phyloP scores from a whole-genome alignment of 2,113 vertebrate species.

The Rhynchopsitta pachyrhyncha region DNA sequence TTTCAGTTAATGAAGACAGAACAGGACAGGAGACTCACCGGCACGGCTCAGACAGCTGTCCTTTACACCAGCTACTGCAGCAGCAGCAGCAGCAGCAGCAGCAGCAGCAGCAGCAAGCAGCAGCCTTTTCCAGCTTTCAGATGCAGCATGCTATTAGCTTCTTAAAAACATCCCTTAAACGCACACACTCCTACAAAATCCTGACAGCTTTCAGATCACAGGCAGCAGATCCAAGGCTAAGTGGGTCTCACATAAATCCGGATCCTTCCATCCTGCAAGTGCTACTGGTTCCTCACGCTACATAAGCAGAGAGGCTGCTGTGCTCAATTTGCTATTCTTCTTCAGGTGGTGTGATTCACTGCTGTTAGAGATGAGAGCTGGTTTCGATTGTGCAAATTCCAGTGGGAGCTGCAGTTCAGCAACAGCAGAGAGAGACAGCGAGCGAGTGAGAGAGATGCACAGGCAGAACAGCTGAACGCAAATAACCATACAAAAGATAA shows the following conservation, averaged over 20 bases:
- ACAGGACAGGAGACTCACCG: constrained; percentile 21
- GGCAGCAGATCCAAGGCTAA: constrained; percentile 1
- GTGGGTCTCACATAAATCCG: not conserved
- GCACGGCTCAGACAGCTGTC: constrained; percentile 3
- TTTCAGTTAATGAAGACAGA: constrained; percentile 47
- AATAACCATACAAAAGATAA: constrained; percentile 58
- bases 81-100: constrained; percentile 66
- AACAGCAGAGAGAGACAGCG: constrained; percentile 39
- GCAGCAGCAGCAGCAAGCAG: constrained; percentile 12
- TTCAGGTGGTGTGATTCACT: constrained; percentile 71
- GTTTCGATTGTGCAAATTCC: constrained; percentile 74
- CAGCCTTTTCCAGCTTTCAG: constrained; percentile 52
- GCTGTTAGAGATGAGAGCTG: constrained; percentile 62
- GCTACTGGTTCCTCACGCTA: constrained; percentile 7
- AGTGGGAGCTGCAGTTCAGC: constrained; percentile 75
- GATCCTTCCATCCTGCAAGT: not conserved
- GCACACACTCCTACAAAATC: constrained; percentile 4
- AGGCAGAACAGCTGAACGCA: constrained; percentile 34
- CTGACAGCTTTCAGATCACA: constrained; percentile 43
- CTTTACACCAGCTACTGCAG: constrained; percentile 73
- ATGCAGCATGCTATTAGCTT: constrained; percentile 25
- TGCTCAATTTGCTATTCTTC: constrained; percentile 21
- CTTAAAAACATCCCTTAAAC: constrained; percentile 46
- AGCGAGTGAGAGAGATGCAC: not conserved
- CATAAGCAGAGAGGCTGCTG: not conserved